These are phyloP conservation scores for Zaprionus inermis DNA, from an alignment of 1,140 invertebrate genomes.

Conservation along the genomic window DNA sequence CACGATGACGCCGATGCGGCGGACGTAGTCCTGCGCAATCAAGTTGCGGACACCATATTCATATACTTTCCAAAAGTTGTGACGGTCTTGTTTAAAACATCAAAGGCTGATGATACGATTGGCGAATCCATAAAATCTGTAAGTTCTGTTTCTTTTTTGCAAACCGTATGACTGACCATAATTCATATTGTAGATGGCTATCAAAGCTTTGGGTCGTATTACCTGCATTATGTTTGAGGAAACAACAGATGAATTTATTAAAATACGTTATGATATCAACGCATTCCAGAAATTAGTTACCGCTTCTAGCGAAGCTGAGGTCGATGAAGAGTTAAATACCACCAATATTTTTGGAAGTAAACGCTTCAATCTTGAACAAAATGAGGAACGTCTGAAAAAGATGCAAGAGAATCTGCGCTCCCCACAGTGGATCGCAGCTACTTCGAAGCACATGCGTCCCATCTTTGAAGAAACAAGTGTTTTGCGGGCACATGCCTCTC, in stretches of 20 bases:
- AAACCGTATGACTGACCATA: neutral
- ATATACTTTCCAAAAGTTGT: conserved; percentile 78
- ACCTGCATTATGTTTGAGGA: conserved; percentile 77
- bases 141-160: conserved; percentile 14
- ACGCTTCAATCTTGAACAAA: conserved; percentile 46
- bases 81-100: conserved; percentile 60
- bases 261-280: conserved; percentile 55
- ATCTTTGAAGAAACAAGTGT: conserved; percentile 63
- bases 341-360: conserved; percentile 50
- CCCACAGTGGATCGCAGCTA: conserved; percentile 61
- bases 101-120: conserved; percentile 69
- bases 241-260: conserved; percentile 61
- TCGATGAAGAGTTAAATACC: conserved; percentile 20
- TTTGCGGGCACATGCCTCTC: conserved; percentile 57
- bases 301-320: neutral
- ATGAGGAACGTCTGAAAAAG: conserved; percentile 64
- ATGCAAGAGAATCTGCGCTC: conserved; percentile 60
- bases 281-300: conserved; percentile 60
- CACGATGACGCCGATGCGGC: conserved; percentile 69
- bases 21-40: conserved; percentile 77
- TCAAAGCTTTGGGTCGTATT: conserved; percentile 74
- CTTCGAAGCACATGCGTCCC: conserved; percentile 54
- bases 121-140: conserved; percentile 74
- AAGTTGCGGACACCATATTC: conserved; percentile 75
- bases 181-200: conserved; percentile 44